These are phyloP conservation scores for Trachelus stipa DNA, from an alignment of 2,888 invertebrate genomes.

Conservation along the genomic window DNA sequence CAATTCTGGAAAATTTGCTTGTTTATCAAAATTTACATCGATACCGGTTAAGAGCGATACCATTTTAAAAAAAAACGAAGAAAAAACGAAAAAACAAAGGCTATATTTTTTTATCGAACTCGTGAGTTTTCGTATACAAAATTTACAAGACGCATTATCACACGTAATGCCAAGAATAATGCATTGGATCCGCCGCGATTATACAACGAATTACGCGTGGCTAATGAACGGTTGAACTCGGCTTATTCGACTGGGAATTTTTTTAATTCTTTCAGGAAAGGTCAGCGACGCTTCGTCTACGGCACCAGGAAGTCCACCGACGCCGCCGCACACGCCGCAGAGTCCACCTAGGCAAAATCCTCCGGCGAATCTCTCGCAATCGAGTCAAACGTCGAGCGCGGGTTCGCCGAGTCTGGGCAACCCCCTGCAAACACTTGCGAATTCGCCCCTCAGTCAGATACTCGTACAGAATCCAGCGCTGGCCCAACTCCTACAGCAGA, in stretches of 20 bases:
- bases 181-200: not conserved
- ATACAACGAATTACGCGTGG: not conserved
- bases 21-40: not conserved
- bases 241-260: not conserved
- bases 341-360: conserved; percentile 61
- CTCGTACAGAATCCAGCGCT: conserved; percentile 61
- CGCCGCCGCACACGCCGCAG: conserved; percentile 64
- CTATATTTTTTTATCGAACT: not conserved
- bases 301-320: conserved; percentile 64
- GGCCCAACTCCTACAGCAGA: conserved; percentile 61
- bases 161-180: not conserved
- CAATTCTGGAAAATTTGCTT: not conserved
- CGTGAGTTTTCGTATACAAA: not conserved
- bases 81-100: too few species aligned
- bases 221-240: not conserved
- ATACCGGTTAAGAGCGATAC: too few species aligned
- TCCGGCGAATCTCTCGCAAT: conserved; percentile 46
- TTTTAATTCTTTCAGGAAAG: conserved; percentile 45
- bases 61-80: too few species aligned
- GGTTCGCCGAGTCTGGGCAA: conserved; percentile 44
- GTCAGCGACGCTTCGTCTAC: conserved; percentile 62
- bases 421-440: conserved; percentile 41
- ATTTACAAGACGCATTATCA: not conserved
- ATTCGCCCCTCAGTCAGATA: conserved; percentile 59
- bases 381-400: conserved; percentile 53